A percentile compares a stretch with the other conserved stretches of the same genome.
Conservation (phyloP, 2,113 vertebrate species). For the Tychaedon coryphoeus region DNA sequence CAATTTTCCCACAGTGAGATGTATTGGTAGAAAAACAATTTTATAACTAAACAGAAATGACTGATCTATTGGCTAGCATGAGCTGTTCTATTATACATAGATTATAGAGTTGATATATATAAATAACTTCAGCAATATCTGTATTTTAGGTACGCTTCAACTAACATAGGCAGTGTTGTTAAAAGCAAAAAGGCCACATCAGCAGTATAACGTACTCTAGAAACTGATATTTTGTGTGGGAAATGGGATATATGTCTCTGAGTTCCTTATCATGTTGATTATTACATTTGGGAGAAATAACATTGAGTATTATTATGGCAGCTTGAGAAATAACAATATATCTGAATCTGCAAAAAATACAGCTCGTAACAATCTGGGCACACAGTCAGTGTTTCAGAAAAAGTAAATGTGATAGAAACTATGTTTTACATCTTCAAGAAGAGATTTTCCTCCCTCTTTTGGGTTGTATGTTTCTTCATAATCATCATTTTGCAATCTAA, state of each 20-base stretch:
- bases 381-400: not conserved
- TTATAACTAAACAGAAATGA: constrained; percentile 41
- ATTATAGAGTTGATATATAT: not conserved
- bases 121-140: not conserved
- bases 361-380: not conserved
- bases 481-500: constrained; percentile 67
- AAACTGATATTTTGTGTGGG: not conserved
- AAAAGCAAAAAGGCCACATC: not conserved
- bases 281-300: constrained; percentile 23
- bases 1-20: constrained; percentile 28
- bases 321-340: constrained; percentile 12
- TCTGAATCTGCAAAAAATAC: constrained; percentile 9
- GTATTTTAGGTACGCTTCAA: not conserved
- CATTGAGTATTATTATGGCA: not conserved
- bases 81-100: not conserved
- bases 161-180: not conserved
- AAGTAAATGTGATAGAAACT: constrained; percentile 35
- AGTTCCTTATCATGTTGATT: not conserved
- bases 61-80: not conserved
- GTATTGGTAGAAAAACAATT: not conserved
- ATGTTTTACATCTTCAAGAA: not conserved
- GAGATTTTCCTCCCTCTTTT: not conserved
- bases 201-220: not conserved
- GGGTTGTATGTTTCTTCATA: constrained; percentile 55
- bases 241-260: not conserved